A percentile compares a stretch with the other conserved stretches of the same genome.
These are phyloP conservation scores for Aurelia sp. DNA, from an alignment of 30 jellyfish, hydroid and myxozoan genomes.

Conservation along the genomic window DNA sequence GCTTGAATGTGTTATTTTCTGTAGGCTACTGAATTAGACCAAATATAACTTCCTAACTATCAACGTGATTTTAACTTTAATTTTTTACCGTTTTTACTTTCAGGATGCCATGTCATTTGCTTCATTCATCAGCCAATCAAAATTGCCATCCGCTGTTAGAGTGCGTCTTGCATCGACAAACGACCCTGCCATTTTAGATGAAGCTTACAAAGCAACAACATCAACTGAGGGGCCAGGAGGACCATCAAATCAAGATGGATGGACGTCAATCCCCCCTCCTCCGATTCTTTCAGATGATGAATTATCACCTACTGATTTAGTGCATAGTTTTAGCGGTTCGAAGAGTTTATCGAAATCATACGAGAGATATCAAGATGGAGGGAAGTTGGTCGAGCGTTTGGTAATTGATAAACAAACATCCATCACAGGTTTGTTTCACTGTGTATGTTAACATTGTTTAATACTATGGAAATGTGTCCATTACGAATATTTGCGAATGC, in stretches of 20 bases:
- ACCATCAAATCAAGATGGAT: slow-evolving; percentile 59
- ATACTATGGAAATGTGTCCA: too few relatives aligned
- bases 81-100: background rate
- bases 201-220: slow-evolving; percentile 60
- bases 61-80: background rate
- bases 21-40: too few relatives aligned
- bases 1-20: too few relatives aligned
- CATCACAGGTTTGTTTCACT: slow-evolving; percentile 27
- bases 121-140: slow-evolving; percentile 69
- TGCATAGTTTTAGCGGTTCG: slow-evolving; percentile 35
- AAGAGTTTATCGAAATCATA: background rate
- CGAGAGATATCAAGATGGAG: slow-evolving; percentile 40
- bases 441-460: too few relatives aligned
- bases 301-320: slow-evolving; percentile 13
- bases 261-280: slow-evolving; percentile 75
- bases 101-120: slow-evolving; percentile 73
- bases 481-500: too few relatives aligned
- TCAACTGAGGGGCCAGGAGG: slow-evolving; percentile 8
- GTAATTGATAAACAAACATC: slow-evolving; percentile 50
- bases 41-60: too few relatives aligned
- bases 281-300: slow-evolving; percentile 43
- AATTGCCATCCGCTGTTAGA: slow-evolving; percentile 68
- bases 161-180: slow-evolving; percentile 52
- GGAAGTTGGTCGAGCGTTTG: slow-evolving; percentile 52
- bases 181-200: slow-evolving; percentile 55